Percentiles rank a stretch among this genome's conserved stretches.
Evolutionary conservation across 2,113 vertebrate genomes (phyloP).

Genomic region (Polypterus bichir): DNA sequence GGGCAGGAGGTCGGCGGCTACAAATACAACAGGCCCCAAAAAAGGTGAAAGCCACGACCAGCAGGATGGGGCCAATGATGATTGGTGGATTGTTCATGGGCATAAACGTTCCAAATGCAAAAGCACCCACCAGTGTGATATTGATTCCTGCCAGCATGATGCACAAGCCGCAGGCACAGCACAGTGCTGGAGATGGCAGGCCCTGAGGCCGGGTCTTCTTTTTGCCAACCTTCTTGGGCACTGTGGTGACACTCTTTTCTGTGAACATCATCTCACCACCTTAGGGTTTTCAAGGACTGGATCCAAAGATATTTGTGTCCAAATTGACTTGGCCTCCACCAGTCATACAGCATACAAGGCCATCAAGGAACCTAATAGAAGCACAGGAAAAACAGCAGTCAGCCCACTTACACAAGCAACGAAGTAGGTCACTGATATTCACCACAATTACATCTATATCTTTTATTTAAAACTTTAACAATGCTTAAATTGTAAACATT

Average conservation of each 20-base stretch:
- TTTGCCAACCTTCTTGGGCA: constrained; percentile 40
- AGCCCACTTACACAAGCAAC: no score
- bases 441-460: no score
- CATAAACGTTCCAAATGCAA: constrained; percentile 70
- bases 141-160: constrained; percentile 89
- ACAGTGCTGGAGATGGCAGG: constrained; percentile 75
- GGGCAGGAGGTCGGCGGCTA: constrained; percentile 53
- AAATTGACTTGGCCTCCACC: no score
- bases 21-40: constrained; percentile 76
- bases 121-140: constrained; percentile 85
- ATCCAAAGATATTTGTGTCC: no score
- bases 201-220: constrained; percentile 49
- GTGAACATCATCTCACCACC: constrained; percentile 39
- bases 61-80: constrained; percentile 70
- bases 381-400: no score
- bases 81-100: constrained; percentile 71
- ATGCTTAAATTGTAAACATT: no score
- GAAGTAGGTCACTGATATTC: no score
- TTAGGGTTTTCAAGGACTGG: no score
- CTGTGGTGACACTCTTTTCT: constrained; percentile 46
- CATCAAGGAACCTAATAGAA: no score
- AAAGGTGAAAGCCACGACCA: constrained; percentile 69
- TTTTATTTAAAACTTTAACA: no score
- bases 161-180: constrained; percentile 86
- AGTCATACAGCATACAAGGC: no score